Evolutionary conservation across 2,797 vertebrate genomes (phyloP).

Genomic region (Cygnus olor): DNA sequence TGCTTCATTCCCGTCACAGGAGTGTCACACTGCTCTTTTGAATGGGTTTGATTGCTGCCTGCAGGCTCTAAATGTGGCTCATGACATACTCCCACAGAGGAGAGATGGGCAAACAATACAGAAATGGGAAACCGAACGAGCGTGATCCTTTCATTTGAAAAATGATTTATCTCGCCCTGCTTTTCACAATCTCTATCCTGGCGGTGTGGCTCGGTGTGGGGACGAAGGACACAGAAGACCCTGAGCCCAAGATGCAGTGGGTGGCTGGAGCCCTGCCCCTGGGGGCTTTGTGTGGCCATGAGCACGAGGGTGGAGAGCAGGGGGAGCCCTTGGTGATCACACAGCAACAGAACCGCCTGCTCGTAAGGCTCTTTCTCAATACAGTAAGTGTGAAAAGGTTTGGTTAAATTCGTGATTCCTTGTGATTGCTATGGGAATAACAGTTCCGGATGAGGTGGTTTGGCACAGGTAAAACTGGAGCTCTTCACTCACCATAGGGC

Average conservation of each 20-base stretch:
- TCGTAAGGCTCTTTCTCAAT: neutral
- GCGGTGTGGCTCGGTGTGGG: neutral
- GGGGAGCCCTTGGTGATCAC: neutral
- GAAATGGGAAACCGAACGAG: neutral
- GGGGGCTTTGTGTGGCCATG: neutral
- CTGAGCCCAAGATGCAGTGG: neutral
- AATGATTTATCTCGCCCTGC: neutral
- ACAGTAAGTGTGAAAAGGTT: neutral
- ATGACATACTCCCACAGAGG: neutral
- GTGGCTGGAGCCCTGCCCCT: neutral
- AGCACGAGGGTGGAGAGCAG: neutral
- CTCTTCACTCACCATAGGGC: neutral
- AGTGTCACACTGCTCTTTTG: rapidly evolving
- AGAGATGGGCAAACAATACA: neutral
- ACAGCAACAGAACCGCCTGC: neutral
- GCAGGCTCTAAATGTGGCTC: constrained; percentile 17
- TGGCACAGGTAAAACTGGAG: neutral
- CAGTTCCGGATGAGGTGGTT: neutral
- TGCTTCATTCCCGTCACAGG: neutral
- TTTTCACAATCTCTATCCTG: neutral
- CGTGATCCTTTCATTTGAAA: neutral
- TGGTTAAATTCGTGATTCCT: neutral
- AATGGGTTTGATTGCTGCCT: constrained; percentile 18
- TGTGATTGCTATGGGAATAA: rapidly evolving
- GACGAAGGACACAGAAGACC: neutral